These are phyloP conservation scores for Istiophorus platypterus DNA, from an alignment of 2,113 vertebrate species.

Conservation along the genomic window DNA sequence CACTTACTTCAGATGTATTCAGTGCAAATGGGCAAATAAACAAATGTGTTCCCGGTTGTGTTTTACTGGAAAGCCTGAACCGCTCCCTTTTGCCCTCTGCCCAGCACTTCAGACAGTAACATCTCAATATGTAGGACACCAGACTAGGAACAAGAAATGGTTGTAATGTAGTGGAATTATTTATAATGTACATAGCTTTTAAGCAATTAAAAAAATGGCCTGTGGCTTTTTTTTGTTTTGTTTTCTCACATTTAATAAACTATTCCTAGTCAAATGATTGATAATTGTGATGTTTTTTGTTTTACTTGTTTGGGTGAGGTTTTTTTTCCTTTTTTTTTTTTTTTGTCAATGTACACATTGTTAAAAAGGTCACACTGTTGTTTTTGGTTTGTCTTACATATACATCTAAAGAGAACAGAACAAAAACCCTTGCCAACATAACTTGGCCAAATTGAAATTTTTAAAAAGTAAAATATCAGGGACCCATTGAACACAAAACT, in stretches of 20 bases:
- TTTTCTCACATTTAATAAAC: conserved; percentile 86
- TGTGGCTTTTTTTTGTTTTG: conserved; percentile 79
- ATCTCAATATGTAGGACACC: conserved; percentile 64
- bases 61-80: conserved; percentile 19
- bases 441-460: no score
- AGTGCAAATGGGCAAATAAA: conserved; percentile 43
- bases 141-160: conserved; percentile 68
- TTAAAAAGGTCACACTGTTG: no score
- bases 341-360: no score
- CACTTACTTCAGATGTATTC: conserved; percentile 29
- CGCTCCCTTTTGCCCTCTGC: conserved; percentile 24
- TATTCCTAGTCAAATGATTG: conserved; percentile 82
- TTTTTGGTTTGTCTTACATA: not conserved
- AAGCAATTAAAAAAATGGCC: conserved; percentile 75
- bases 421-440: not conserved
- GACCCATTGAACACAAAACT: no score
- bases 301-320: not conserved
- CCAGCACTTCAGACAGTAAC: conserved; percentile 45
- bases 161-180: conserved; percentile 83
- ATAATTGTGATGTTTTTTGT: conserved; percentile 14
- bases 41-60: conserved; percentile 16
- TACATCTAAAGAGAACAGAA: no score
- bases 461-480: no score
- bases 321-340: not conserved
- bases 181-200: conserved; percentile 87